Conservation (phyloP, 2,888 invertebrate genomes). For the Dyspetes luteomarginatus region DNA sequence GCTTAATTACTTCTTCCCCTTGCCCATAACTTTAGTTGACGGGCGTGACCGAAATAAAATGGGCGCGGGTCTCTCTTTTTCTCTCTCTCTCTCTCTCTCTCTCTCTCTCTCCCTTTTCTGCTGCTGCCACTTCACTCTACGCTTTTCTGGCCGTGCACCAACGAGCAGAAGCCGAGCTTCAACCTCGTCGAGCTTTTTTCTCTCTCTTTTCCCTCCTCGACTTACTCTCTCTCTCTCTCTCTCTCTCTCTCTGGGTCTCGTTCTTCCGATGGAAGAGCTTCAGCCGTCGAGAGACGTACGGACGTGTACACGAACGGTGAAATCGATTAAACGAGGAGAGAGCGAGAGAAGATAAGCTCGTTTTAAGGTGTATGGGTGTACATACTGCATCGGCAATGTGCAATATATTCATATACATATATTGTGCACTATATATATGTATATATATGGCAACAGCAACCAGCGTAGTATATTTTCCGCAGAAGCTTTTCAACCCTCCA, state of each 20-base stretch:
- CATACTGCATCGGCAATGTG: conserved; percentile 31
- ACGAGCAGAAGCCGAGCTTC: conserved; percentile 6
- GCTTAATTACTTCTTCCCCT: conserved; percentile 71
- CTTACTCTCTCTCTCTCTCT: not conserved
- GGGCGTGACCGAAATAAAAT: conserved; percentile 72
- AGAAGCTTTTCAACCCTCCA: not conserved
- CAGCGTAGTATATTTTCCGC: conserved; percentile 49
- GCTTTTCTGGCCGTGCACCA: conserved; percentile 11
- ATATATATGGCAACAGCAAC: conserved; percentile 4
- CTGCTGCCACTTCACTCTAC: conserved; percentile 35
- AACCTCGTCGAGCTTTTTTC: conserved; percentile 29
- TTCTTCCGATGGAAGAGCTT: conserved; percentile 34
- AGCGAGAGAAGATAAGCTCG: conserved; percentile 52
- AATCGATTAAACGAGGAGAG: conserved; percentile 62
- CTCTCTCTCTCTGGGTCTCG: conserved; percentile 11
- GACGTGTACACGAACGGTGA: conserved; percentile 37
- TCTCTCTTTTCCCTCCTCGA: not conserved
- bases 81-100: no score
- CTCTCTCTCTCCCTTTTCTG: not conserved
- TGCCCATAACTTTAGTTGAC: conserved; percentile 68
- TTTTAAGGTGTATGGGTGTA: conserved; percentile 37
- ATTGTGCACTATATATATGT: conserved; percentile 35
- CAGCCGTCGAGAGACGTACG: conserved; percentile 35
- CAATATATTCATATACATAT: conserved; percentile 23
- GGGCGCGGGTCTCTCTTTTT: conserved; percentile 29